A percentile compares a stretch with the other conserved stretches of the same genome.
phyloP scores from a whole-genome alignment of 2,113 vertebrate species.

The Amazona guildingii region DNA sequence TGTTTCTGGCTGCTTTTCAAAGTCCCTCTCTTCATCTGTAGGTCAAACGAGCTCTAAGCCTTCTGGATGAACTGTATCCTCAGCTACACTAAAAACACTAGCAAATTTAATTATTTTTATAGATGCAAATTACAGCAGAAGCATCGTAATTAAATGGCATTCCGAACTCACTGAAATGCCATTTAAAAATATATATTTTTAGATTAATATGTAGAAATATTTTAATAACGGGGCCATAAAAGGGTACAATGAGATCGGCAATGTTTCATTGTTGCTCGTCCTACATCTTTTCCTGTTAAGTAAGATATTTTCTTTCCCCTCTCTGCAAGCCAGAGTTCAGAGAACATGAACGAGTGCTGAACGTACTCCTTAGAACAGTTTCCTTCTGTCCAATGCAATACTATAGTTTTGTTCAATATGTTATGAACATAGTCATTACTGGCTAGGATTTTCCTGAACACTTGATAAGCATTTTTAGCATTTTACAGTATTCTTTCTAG shows the following conservation, averaged over 20 bases:
- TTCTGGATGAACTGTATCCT: neutral
- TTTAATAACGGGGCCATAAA: neutral
- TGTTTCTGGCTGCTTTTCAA: neutral
- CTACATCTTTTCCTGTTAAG: neutral
- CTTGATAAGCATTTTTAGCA: neutral
- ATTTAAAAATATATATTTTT: neutral
- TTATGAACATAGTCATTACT: neutral
- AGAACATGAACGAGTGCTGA: neutral
- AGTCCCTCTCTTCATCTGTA: neutral
- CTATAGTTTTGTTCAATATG: neutral
- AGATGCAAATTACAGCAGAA: neutral
- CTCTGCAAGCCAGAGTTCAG: neutral
- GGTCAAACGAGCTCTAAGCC: neutral
- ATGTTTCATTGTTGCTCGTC: neutral
- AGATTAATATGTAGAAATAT: neutral
- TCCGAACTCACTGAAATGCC: neutral
- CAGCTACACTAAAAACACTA: neutral
- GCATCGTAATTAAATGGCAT: neutral
- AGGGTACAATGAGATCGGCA: neutral
- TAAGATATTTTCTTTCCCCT: neutral
- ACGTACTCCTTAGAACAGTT: neutral
- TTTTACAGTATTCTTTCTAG: neutral
- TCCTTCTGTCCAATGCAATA: neutral
- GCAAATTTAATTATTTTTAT: neutral
- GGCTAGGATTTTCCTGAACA: neutral